Conservation (phyloP, 2,113 vertebrate genomes). For the Bufo gargarizans region DNA sequence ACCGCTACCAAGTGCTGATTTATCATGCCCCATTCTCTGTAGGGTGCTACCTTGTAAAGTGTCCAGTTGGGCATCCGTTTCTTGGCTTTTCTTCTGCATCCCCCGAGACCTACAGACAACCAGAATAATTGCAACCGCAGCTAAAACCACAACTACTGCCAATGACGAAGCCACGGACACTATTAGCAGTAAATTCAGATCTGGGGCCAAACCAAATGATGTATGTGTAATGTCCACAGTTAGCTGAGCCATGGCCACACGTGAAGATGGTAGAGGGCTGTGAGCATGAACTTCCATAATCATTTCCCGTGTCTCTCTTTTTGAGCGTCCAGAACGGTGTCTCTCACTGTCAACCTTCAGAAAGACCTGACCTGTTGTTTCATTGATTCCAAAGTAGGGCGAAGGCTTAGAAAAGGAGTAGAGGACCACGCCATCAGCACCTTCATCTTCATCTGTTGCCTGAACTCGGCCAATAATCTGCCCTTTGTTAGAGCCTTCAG, state of each 20-base stretch:
- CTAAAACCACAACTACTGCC: constrained; percentile 87
- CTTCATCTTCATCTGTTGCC: constrained; percentile 91
- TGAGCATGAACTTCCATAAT: constrained; percentile 88
- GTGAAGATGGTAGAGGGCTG: constrained; percentile 86
- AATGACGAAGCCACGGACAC: constrained; percentile 88
- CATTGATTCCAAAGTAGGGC: constrained; percentile 90
- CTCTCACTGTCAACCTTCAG: constrained; percentile 85
- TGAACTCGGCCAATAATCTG: constrained; percentile 88
- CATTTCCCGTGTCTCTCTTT: constrained; percentile 84
- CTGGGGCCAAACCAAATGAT: constrained; percentile 84
- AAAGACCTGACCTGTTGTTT: constrained; percentile 87
- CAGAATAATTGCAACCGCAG: constrained; percentile 84
- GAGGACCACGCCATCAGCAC: constrained; percentile 89
- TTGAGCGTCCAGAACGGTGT: constrained; percentile 73
- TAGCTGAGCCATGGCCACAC: constrained; percentile 78
- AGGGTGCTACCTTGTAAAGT: constrained; percentile 75
- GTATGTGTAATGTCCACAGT: constrained; percentile 90
- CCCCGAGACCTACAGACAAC: constrained; percentile 81
- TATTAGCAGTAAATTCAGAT: constrained; percentile 87
- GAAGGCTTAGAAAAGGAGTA: constrained; percentile 84
- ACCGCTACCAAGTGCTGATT: constrained; percentile 71
- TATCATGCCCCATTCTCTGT: constrained; percentile 82
- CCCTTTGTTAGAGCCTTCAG: constrained; percentile 86
- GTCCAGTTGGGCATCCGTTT: constrained; percentile 68
- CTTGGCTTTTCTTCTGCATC: constrained; percentile 74